phyloP scores from a whole-genome alignment of 2,113 vertebrate genomes.

The Noctilio leporinus region DNA sequence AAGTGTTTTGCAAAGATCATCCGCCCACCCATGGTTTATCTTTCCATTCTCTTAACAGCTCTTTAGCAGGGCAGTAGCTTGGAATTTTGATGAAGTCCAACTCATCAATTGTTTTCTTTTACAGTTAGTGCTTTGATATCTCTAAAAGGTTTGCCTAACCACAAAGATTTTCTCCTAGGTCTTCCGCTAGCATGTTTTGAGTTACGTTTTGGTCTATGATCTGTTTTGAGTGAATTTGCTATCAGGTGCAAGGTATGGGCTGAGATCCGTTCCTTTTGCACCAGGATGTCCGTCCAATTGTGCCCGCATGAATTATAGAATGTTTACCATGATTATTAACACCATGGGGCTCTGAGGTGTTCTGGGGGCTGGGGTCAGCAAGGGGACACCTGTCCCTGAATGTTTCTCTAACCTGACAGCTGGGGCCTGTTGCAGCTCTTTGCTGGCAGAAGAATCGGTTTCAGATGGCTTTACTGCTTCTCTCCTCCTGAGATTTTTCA shows the following conservation, averaged over 20 bases:
- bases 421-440: background rate
- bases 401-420: background rate
- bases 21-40: background rate
- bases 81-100: background rate
- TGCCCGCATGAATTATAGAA: background rate
- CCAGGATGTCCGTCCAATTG: background rate
- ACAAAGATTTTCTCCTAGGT: background rate
- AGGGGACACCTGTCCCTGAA: background rate
- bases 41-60: background rate
- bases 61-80: background rate
- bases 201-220: background rate
- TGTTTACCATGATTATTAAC: too few species aligned
- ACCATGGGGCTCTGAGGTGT: background rate
- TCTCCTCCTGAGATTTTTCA: conserved; percentile 48
- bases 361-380: background rate
- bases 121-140: background rate
- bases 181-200: background rate
- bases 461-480: background rate
- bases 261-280: background rate
- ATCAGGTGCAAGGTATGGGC: background rate
- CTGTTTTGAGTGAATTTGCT: background rate
- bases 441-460: background rate
- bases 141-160: background rate
- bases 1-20: background rate
- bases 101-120: background rate